Evolutionary conservation across 2,797 vertebrate genomes (phyloP).

Genomic region (Aselliscus stoliczkanus): DNA sequence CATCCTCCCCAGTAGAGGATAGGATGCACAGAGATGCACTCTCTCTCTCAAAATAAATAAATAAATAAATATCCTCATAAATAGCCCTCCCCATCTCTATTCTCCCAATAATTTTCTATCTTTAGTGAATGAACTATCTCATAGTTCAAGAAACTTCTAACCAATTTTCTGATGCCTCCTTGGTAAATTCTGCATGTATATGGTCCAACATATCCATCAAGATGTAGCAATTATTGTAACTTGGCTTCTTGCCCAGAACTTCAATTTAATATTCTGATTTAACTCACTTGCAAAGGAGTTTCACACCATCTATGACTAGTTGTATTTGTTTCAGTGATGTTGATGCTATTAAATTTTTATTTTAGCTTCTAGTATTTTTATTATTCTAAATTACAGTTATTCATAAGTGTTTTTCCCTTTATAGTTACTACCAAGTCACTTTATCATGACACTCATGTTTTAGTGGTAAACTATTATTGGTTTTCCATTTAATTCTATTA

Average conservation of each 20-base stretch:
- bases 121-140: not conserved
- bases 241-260: not conserved
- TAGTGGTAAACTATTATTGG: not conserved
- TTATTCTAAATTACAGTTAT: not conserved
- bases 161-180: not conserved
- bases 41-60: not conserved
- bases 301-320: not conserved
- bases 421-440: not conserved
- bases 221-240: not conserved
- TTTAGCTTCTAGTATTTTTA: constrained; percentile 1
- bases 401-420: not conserved
- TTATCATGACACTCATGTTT: not conserved
- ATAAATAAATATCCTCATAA: not conserved
- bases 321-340: not conserved
- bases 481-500: constrained; percentile 28
- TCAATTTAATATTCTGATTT: constrained; percentile 4
- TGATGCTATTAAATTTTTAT: not conserved
- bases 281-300: not conserved
- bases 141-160: not conserved
- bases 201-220: not conserved
- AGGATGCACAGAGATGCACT: not conserved
- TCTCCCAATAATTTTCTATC: not conserved
- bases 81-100: not conserved
- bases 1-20: not conserved
- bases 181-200: not conserved